Base-by-base conservation (phyloP, 2,797 vertebrate genomes). In the Melanogrammus aeglefinus region DNA sequence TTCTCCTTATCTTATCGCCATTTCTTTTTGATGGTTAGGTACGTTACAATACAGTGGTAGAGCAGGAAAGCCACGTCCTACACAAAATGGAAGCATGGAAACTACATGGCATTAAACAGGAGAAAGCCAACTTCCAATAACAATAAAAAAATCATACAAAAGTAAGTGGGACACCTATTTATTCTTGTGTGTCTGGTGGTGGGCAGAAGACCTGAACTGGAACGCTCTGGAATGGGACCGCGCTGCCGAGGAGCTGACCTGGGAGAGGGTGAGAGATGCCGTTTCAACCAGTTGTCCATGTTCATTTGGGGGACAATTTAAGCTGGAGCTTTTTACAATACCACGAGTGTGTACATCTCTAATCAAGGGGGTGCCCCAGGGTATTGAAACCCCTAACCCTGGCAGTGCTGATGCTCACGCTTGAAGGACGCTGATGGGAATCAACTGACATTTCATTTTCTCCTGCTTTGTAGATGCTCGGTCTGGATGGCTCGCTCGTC, bases 211-310 rank as follows among this genome's bases (percentile, higher is more conserved):
- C 89, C 96, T 99, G 95, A 99, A 99, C 93, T 99, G 97, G 97
- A 99, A 99, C 74, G 97, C 97, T 41, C 85, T 99, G 89, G 97
- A 99, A 84, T 99, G 97, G 97, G 97, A 99, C 88, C 94, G 97
- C 86, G 97, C 97, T 80, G 97, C 97, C 63, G 97, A 99, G 88
- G 97, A 99, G 78, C 95, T 99, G 78, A 99, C 97, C 4, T 99
- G 97, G 97, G 97, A 98, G 85, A 92, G 97, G 93, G 97, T 97
- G 74, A 91, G 96, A 91, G 87, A 86, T 57, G 12, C 47, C 6
- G 18, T 35, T 6, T 36, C 29, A 31, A 3, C 31, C 71, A 5
- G 71, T 72, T 10, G 33, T 36, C 72, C 72, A 63, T 63, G 57
- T 21, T 8, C 21, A n/a, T 21, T 63, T 63, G 21, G 57, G 16